Base-by-base conservation (phyloP, 2,797 vertebrate species). In the Macropodus opercularis region DNA sequence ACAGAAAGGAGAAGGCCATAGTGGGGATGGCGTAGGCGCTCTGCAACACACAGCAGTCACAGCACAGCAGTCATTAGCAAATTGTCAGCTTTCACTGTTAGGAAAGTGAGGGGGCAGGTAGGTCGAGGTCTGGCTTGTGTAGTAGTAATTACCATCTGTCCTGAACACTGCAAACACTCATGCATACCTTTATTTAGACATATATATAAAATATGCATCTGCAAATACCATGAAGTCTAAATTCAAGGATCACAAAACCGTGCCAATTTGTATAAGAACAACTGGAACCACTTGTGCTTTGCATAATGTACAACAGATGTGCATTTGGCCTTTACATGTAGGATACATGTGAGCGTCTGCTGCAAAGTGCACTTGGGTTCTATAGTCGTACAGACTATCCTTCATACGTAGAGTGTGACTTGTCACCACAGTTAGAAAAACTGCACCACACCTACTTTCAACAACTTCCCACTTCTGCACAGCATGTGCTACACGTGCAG, bases 1-100 rank as follows among this genome's bases (percentile, higher is more conserved):
- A 99, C 68, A 99, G 92, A 79, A 98, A 99, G 83, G 96, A 98
- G 89, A 98, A 98, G 15, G 96, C 94, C 96, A 98, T 95, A 17
- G 95, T 97, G 68, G 97, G 96, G 75, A 98, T 85, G 56, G 95
- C 94, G 50, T 94, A 99, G 69, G 90, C 94, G 81, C 95, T 96
- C 97, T 98, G 86, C 65, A 94, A 94, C 73, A 86, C 32, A 86
- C 54, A 79, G 34, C 42, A 56, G 53, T 24, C 55, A 62, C 12
- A 72, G 38, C 51, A 39, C 53, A 43, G 40, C 34, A 14, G 8
- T 70, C 69, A 75, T 75, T 74, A 59, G 57, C 80, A 77, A 76
- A 75, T 76, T 50, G 76, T 77, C 72, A 69, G 61, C 60, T 55
- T 56, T 56, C 55, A 71, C 18, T 4, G 70, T 63, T 59, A 53